Conservation (phyloP, 2,888 invertebrate genomes). For the Scaptomyza reducta region DNA sequence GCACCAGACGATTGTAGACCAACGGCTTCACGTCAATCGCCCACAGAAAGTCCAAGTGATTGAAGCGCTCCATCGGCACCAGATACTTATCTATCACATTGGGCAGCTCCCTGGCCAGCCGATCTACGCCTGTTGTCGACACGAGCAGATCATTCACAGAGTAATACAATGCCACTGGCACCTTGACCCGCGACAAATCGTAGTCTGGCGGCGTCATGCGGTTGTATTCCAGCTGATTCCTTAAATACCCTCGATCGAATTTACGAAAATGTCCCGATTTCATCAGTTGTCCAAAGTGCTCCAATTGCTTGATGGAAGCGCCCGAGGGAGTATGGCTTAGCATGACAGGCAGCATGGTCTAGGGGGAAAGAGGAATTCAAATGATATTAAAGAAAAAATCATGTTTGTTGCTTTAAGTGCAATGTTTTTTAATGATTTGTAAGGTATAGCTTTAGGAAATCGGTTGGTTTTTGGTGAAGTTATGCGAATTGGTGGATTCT, state of each 20-base stretch:
- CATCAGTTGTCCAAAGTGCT: slow-evolving; percentile 84
- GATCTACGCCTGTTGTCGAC: slow-evolving; percentile 86
- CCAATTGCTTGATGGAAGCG: slow-evolving; percentile 84
- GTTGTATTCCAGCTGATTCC: slow-evolving; percentile 85
- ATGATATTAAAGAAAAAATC: slow-evolving; percentile 7
- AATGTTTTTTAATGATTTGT: no score
- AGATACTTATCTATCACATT: slow-evolving; percentile 86
- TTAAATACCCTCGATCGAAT: slow-evolving; percentile 84
- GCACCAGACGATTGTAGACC: slow-evolving; percentile 84
- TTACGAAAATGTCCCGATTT: slow-evolving; percentile 84
- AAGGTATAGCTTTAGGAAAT: no score
- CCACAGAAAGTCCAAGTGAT: slow-evolving; percentile 87
- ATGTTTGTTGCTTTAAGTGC: no score
- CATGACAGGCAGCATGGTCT: slow-evolving; percentile 85
- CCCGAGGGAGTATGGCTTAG: slow-evolving; percentile 84
- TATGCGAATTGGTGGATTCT: no score
- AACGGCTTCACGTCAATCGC: slow-evolving; percentile 85
- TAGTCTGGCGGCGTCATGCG: slow-evolving; percentile 85
- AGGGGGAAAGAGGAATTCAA: not conserved
- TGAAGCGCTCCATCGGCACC: slow-evolving; percentile 86
- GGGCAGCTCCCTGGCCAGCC: slow-evolving; percentile 85
- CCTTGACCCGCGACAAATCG: slow-evolving; percentile 85
- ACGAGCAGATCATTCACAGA: slow-evolving; percentile 88
- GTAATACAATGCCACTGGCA: slow-evolving; percentile 86
- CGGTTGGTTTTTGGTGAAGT: no score